Conservation (phyloP, 2,113 vertebrate genomes). For the Paracanthobrama guichenoti region DNA sequence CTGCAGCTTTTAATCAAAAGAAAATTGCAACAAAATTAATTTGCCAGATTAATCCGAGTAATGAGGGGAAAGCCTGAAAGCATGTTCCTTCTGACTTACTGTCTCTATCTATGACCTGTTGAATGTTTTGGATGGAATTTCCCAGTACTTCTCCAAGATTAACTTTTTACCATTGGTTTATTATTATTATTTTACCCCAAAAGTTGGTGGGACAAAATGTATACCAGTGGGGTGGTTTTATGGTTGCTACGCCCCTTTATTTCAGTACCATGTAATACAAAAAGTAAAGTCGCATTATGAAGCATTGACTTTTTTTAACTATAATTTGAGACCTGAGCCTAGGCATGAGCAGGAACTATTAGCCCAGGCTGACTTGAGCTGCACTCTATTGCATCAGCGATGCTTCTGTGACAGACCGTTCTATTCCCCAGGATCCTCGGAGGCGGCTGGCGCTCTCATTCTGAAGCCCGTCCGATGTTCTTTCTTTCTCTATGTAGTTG, state of each 20-base stretch:
- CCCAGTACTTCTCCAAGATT: not conserved
- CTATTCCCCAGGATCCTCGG: conserved; percentile 41
- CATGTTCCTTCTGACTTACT: not conserved
- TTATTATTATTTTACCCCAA: not conserved
- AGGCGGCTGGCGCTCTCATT: conserved; percentile 25
- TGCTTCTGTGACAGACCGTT: conserved; percentile 20
- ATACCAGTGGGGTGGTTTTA: not conserved
- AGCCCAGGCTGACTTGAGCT: conserved; percentile 8
- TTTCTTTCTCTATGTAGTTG: conserved; percentile 48
- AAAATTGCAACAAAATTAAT: conserved; percentile 53
- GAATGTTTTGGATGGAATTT: not conserved
- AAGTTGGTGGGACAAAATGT: not conserved
- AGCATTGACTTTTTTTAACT: not conserved
- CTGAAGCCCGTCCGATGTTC: conserved; percentile 39
- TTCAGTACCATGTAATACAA: not conserved
- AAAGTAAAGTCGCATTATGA: not conserved
- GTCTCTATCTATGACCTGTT: not conserved
- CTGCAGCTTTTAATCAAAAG: conserved; percentile 53
- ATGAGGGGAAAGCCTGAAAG: conserved; percentile 18
- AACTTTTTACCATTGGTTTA: too few relatives aligned
- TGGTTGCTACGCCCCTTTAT: not conserved
- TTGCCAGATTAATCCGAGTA: conserved; percentile 49
- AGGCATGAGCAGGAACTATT: not conserved
- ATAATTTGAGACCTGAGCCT: not conserved
- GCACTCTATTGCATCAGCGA: conserved; percentile 20